Base-by-base conservation (phyloP, 2,113 vertebrate genomes). In the Python bivittatus region DNA sequence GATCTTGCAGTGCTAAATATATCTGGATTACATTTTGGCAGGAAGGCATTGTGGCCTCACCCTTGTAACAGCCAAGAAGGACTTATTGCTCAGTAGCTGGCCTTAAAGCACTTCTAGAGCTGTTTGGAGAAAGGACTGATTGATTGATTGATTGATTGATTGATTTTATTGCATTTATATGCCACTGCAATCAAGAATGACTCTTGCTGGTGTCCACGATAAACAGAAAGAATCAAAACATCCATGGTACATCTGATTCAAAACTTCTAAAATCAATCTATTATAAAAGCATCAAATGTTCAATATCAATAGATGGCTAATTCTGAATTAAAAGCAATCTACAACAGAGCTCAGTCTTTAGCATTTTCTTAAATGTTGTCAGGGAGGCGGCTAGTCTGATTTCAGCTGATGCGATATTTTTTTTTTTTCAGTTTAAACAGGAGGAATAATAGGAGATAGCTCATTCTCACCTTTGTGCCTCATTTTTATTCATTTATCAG, bases 21-120 rank as follows among this genome's bases (percentile, higher is more conserved):
- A 91, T 94, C 64, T 92, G 93, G 95, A 96, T 95, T 93, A 95
- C 91, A 92, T 92, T 89, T 95, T 92, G 90, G 93, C 58, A 92
- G 94, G 94, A 94, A 58, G 91, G 17, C 20, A 33, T 9, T 11
- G 20, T 12, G 92, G 83, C 84, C 42, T 93, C 91, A 84, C 90
- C 91, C 85, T 93, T 90, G 94, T 95, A 94, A 94, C 91, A 0
- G 0, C 93, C 93, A 94, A 96, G 92, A 64, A 94, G 10, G 93
- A 96, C 90, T 68, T 88, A 79, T 0, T 52, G 48, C 91, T 92
- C 61, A 86, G 0, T 0, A 93, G 58, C 3, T 15, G 92, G 79
- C 91, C 92, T 95, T 93, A 95, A 94, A 48, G 20, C 89, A 84
- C 85, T 58, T 84, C n/a, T 94, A 90, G 91, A 95, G 68, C 88